Evolutionary conservation across 2,797 vertebrate species (phyloP).

Genomic region (Poecile montanus): DNA sequence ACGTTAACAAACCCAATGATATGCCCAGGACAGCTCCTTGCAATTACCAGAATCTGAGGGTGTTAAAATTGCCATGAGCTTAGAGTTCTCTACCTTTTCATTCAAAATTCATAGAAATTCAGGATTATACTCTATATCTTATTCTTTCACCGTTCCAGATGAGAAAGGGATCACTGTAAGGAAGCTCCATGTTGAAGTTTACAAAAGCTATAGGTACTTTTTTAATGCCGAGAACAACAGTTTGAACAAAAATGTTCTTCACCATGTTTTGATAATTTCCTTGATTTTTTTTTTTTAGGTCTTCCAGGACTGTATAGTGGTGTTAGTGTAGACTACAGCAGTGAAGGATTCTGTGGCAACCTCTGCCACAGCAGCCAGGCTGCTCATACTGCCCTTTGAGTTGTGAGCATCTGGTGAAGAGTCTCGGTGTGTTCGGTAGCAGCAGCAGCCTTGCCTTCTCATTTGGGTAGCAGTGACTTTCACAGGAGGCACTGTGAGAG

Average conservation of each 20-base stretch:
- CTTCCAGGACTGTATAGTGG: background rate
- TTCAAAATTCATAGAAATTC: background rate
- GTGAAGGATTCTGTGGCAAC: background rate
- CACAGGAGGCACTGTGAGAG: fast-evolving
- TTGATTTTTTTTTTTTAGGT: background rate
- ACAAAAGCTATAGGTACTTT: background rate
- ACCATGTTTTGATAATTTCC: background rate
- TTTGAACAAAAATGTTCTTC: background rate
- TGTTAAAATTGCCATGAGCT: background rate
- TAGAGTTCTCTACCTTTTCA: background rate
- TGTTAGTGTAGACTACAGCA: background rate
- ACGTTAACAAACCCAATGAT: fast-evolving
- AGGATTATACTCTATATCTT: background rate
- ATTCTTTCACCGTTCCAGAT: background rate
- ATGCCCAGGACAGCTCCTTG: background rate
- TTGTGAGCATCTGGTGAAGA: background rate
- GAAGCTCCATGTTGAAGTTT: background rate
- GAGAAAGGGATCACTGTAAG: background rate
- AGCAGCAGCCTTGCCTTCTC: background rate
- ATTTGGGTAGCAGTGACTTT: background rate
- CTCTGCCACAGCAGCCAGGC: background rate
- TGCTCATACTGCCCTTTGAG: background rate
- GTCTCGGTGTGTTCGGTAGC: background rate
- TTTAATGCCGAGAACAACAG: background rate
- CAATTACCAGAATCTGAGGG: background rate